Evolutionary conservation across 2,113 vertebrate species (phyloP), one percentile per base, ranked within the genome.

Genomic region (Oreamnos americanus): DNA sequence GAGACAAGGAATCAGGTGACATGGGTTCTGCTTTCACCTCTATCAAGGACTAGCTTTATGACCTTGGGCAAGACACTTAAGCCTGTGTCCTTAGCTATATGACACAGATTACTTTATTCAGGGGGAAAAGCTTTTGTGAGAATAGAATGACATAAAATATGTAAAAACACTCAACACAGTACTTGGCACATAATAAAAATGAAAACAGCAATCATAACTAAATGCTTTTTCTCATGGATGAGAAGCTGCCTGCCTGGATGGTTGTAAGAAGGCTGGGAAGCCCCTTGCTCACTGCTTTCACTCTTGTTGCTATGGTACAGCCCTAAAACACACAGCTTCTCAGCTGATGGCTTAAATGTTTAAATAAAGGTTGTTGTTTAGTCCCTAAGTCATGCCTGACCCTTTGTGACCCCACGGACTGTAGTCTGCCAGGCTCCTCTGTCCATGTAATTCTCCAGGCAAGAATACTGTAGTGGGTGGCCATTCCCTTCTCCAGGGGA

Each of bases 41-140:
- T 43, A 10, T 33, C 6, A 39, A 95, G 47, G 23, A 82, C 43
- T 96, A 39, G 8, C 12, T 55, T 1, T 7, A 28, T 92, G 84
- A 98, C 90, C 67, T 94, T 88, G 74, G 47, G 6, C 25, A 55
- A 90, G 25, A 74, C 28, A 90, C 5, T 33, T 26, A 14, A 64
- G 25, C 28, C 39, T 82, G 1, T 82, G 84, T 91, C 39, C n/a
- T 95, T 7, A 12, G 5, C 17, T 78, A 1, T 49, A 87, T 7
- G 19, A 87, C n/a, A 2, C 64, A 88, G 25, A 49, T 79, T 62
- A 21, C 93, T 78, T 94, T 71, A 64, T 2, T 1, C 3, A 60
- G 6, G 26, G 26, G 14, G 30, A 13, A 95, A 95, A 74, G 30
- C 13, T 78, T 91, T 74, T 67, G 16, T 85, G 36, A 85, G 30